Evolutionary conservation across 2,113 vertebrate species (phyloP).

Genomic region (Crotalus tigris): DNA sequence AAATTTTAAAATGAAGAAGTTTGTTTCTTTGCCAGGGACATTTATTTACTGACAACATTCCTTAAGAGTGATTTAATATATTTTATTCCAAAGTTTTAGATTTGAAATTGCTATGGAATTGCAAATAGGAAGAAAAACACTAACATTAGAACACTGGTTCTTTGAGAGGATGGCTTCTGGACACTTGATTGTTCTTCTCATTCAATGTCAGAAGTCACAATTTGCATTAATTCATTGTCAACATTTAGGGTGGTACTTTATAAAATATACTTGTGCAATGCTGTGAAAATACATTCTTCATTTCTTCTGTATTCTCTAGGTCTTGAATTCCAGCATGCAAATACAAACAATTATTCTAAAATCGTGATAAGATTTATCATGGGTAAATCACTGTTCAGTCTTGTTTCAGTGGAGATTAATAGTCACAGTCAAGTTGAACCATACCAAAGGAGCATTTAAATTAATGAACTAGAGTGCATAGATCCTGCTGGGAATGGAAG

Average conservation of each 20-base stretch:
- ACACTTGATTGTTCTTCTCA: slow-evolving; percentile 28
- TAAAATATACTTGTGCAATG: neutral
- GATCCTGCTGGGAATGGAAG: neutral
- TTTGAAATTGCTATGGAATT: neutral
- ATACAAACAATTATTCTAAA: slow-evolving; percentile 1
- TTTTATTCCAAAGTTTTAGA: slow-evolving; percentile 1
- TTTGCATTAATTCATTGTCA: slow-evolving; percentile 16
- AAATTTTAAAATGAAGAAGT: neutral
- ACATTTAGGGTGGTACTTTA: slow-evolving; percentile 9
- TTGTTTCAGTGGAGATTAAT: neutral
- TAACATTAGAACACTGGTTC: neutral
- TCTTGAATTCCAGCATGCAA: neutral
- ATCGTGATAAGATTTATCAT: neutral
- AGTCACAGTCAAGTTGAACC: neutral
- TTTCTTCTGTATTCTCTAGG: neutral
- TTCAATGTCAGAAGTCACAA: slow-evolving; percentile 10
- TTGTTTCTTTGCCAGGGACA: neutral
- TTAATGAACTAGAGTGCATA: neutral
- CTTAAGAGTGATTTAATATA: neutral
- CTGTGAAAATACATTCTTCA: neutral
- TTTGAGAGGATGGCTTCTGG: slow-evolving; percentile 1
- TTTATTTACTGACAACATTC: neutral
- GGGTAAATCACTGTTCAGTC: neutral
- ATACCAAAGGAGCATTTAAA: neutral
- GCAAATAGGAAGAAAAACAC: neutral